Conservation (phyloP, 2,113 vertebrate genomes). For the Neotoma lepida region DNA sequence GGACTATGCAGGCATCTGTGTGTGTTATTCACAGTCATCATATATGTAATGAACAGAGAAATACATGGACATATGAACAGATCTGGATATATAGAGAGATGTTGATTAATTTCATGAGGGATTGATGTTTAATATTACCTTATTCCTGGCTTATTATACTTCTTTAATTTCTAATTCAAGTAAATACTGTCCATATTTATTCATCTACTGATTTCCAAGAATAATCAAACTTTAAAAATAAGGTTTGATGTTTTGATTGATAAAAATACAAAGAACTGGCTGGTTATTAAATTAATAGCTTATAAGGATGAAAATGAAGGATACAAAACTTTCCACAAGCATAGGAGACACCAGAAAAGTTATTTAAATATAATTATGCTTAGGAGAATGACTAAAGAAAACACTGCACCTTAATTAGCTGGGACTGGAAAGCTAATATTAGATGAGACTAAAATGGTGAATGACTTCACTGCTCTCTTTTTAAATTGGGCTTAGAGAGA, state of each 20-base stretch:
- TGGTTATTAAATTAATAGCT: constrained; percentile 11
- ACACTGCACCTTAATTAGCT: constrained; percentile 65
- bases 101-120: not conserved
- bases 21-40: not conserved
- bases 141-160: not conserved
- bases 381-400: constrained; percentile 68
- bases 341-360: constrained; percentile 47
- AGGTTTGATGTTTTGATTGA: not conserved
- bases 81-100: not conserved
- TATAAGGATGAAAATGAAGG: not conserved
- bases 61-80: not conserved
- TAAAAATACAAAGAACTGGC: not conserved
- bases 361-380: constrained; percentile 66
- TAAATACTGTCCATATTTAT: constrained; percentile 15
- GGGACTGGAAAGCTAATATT: constrained; percentile 70
- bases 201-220: constrained; percentile 2
- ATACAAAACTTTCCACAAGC: constrained; percentile 50
- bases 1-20: not conserved
- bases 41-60: not conserved
- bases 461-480: constrained; percentile 65
- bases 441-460: constrained; percentile 59
- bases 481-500: constrained; percentile 29
- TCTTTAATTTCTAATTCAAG: not conserved
- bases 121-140: not conserved
- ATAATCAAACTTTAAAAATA: constrained; percentile 39